A percentile compares a stretch with the other conserved stretches of the same genome.
phyloP scores from a whole-genome alignment of 2,797 vertebrate species.

The Clarias platycephalus region DNA sequence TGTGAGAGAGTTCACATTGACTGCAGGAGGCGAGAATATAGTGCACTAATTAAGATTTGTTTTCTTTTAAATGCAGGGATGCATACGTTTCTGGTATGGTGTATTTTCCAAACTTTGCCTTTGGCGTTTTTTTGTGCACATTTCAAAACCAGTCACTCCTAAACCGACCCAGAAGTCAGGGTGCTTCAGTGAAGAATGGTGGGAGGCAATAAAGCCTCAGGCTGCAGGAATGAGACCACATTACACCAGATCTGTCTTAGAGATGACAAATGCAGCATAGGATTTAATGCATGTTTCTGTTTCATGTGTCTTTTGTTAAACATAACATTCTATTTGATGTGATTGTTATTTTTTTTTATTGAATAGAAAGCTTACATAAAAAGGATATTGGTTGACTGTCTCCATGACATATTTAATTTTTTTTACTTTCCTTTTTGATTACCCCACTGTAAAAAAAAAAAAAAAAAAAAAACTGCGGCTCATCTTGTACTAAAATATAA shows the following conservation, averaged over 20 bases:
- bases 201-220: slow-evolving; percentile 20
- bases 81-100: background rate
- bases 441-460: background rate
- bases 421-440: background rate
- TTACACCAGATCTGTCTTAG: slow-evolving; percentile 31
- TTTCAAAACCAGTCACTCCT: background rate
- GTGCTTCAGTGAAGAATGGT: slow-evolving; percentile 7
- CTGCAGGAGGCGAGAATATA: background rate
- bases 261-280: background rate
- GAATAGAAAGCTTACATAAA: too few relatives aligned
- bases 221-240: slow-evolving; percentile 29
- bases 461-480: background rate
- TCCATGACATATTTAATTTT: background rate
- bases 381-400: background rate
- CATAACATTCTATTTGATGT: background rate
- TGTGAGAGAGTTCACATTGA: background rate
- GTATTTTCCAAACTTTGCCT: background rate
- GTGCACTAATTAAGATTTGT: background rate
- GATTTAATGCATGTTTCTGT: background rate
- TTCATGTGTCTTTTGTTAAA: background rate
- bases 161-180: background rate
- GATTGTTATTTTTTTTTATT: too few relatives aligned
- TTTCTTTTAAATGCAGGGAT: background rate
- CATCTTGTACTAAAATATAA: slow-evolving; percentile 40
- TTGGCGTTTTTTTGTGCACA: background rate